Percentiles rank a stretch among this genome's conserved stretches.
phyloP scores from a whole-genome alignment of 2,888 invertebrate genomes.

The Hanleya hanleyi region DNA sequence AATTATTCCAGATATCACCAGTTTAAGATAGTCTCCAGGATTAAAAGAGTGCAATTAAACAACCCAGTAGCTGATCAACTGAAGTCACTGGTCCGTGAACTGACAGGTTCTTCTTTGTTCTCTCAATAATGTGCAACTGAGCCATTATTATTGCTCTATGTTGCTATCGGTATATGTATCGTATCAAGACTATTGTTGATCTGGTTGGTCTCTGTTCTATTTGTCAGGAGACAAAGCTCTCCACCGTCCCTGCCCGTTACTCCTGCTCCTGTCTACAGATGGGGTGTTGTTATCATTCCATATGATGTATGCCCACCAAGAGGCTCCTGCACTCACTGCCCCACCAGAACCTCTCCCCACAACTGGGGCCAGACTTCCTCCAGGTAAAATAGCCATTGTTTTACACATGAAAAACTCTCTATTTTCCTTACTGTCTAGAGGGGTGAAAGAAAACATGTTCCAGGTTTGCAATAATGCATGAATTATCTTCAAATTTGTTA shows the following conservation, averaged over 20 bases:
- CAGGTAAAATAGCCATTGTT: slow-evolving; percentile 24
- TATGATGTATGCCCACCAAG: slow-evolving; percentile 73
- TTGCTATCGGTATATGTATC: background rate
- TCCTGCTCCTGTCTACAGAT: slow-evolving; percentile 84
- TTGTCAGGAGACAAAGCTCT: slow-evolving; percentile 76
- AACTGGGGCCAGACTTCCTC: slow-evolving; percentile 34
- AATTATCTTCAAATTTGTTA: no score
- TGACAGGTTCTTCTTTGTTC: no score
- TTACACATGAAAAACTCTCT: background rate
- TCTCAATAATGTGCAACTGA: no score
- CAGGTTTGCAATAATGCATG: no score
- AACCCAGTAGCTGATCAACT: no score
- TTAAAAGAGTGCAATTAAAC: no score
- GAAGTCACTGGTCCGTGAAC: no score
- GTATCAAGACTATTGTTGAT: background rate
- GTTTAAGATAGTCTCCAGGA: no score
- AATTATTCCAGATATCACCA: no score
- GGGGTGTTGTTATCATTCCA: slow-evolving; percentile 86
- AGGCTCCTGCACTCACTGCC: slow-evolving; percentile 40
- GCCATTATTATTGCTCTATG: no score
- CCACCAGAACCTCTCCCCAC: slow-evolving; percentile 40
- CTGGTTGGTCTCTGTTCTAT: slow-evolving; percentile 1
- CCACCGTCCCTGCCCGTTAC: slow-evolving; percentile 84
- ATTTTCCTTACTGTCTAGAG: no score
- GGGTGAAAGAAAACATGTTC: no score